Evolutionary conservation across 2,888 invertebrate species (phyloP), one percentile per base, ranked within the genome.

Genomic region (Suillia variegata): DNA sequence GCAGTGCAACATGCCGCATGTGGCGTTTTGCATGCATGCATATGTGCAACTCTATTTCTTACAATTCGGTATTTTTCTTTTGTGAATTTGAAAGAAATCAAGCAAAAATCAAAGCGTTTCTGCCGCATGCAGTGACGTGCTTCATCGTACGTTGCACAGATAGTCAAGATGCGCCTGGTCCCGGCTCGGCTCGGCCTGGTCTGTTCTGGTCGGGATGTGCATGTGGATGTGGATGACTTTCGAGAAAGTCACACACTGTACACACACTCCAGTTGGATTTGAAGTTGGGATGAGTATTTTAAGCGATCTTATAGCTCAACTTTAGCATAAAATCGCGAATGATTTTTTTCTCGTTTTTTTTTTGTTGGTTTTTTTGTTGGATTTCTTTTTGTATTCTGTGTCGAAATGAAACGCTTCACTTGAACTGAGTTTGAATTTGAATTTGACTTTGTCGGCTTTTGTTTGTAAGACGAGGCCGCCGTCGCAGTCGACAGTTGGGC

Each of bases 41-140:
- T 31, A 21, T 42, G 2, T 69, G 73, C 71, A 71, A 62, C 71
- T 71, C 71, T 71, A 71, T 71, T 71, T 71, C 58, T 47, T 20
- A 45, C 45, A 45, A 45, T 45, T 38, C 45, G 13, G 24, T 21
- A 18, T 8, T 24, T n/a, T n/a, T 12, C 24, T 38, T 26, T 8
- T 49, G 53, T 70, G 73, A 74, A 71, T 73, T 74, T 75, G 73
- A 76, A 75, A 74, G 75, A 77, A 78, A 78, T 77, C 77, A 77
- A 78, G 77, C 77, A 77, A 75, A 77, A 77, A 77, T 77, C 77
- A 77, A 77, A 77, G 78, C 73, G 63, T 56, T 71, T 69, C 68
- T 71, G 75, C 76, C 76, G 76, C 70, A 31, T 61, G 45, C 45
- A 24, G 54, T 59, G 59, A 59, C 59, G 51, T 42, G 13, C 20